These are phyloP conservation scores for Heliconius hewitsoni DNA, from an alignment of 1,140 invertebrate species.

Conservation along the genomic window DNA sequence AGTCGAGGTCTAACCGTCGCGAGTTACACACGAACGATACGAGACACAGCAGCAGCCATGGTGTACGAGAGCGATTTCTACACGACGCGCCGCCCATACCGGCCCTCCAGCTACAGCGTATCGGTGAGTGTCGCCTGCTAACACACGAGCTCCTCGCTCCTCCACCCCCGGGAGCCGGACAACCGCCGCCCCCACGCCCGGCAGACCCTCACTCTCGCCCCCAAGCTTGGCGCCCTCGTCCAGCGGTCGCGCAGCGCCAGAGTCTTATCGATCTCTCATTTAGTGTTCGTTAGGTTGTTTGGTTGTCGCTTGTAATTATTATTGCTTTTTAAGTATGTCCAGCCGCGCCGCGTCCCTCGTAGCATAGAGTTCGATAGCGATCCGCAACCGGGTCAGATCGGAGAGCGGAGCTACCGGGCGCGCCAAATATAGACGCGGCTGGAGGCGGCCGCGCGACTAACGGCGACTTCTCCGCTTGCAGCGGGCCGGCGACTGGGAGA, in stretches of 20 bases:
- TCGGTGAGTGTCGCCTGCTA: conserved; percentile 86
- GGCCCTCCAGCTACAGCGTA: conserved; percentile 88
- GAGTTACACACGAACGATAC: conserved; percentile 73
- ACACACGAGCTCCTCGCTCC: conserved; percentile 71
- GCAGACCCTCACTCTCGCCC: conserved; percentile 21
- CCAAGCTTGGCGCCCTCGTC: conserved; percentile 47
- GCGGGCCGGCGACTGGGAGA: conserved; percentile 91
- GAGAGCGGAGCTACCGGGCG: conserved; percentile 71
- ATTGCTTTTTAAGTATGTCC: conserved; percentile 67
- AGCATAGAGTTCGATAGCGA: conserved; percentile 51
- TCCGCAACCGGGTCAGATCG: conserved; percentile 74
- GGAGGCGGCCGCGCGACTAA: conserved; percentile 74
- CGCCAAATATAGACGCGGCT: conserved; percentile 80
- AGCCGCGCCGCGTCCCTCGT: conserved; percentile 36
- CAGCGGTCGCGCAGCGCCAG: conserved; percentile 37
- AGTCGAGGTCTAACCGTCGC: conserved; percentile 75
- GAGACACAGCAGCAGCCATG: conserved; percentile 83
- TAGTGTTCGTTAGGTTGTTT: conserved; percentile 43
- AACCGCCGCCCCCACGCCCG: conserved; percentile 60
- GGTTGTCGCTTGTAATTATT: conserved; percentile 64
- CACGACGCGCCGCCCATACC: conserved; percentile 90
- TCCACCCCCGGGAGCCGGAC: conserved; percentile 73
- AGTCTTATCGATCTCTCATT: conserved; percentile 7
- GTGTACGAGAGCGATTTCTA: conserved; percentile 95
- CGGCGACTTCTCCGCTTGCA: conserved; percentile 83